Percentiles rank a stretch among this genome's conserved stretches.
These are phyloP conservation scores for Melanerpes aurifrons DNA, from an alignment of 2,113 vertebrate genomes.

Conservation along the genomic window DNA sequence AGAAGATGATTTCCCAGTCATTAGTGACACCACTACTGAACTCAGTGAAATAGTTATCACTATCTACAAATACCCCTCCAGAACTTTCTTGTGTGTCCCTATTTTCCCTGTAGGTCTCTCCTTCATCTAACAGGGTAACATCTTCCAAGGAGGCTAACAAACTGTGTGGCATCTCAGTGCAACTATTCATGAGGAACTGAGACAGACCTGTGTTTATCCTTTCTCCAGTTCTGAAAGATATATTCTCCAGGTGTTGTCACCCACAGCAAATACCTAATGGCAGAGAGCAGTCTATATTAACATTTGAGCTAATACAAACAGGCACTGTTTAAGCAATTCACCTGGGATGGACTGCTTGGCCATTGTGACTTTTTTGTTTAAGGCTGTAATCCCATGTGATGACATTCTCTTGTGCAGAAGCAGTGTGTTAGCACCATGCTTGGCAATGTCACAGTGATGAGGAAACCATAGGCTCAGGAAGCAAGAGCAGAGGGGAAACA, in stretches of 20 bases:
- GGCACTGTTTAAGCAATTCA: conserved; percentile 54
- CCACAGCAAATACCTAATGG: conserved; percentile 38
- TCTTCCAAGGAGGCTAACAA: not conserved
- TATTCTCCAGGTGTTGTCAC: conserved; percentile 59
- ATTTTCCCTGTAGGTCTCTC: not conserved
- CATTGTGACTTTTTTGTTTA: conserved; percentile 46
- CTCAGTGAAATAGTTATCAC: not conserved
- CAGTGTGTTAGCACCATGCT: not conserved
- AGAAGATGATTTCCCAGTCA: not conserved
- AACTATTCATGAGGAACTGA: not conserved
- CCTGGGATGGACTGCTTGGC: conserved; percentile 28
- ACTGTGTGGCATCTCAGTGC: not conserved
- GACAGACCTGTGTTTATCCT: not conserved
- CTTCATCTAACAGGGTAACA: not conserved
- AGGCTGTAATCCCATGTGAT: conserved; percentile 39
- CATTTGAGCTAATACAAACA: conserved; percentile 54
- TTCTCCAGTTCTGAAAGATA: conserved; percentile 36
- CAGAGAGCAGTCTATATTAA: conserved; percentile 42
- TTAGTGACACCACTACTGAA: not conserved
- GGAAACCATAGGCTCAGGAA: conserved; percentile 60
- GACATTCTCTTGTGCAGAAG: conserved; percentile 46
- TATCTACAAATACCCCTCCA: not conserved
- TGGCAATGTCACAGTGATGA: conserved; percentile 44
- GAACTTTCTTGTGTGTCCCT: not conserved
- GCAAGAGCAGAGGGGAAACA: conserved; percentile 48